Evolutionary conservation across 1,140 invertebrate species (phyloP).

Genomic region (Hetaerina americana): DNA sequence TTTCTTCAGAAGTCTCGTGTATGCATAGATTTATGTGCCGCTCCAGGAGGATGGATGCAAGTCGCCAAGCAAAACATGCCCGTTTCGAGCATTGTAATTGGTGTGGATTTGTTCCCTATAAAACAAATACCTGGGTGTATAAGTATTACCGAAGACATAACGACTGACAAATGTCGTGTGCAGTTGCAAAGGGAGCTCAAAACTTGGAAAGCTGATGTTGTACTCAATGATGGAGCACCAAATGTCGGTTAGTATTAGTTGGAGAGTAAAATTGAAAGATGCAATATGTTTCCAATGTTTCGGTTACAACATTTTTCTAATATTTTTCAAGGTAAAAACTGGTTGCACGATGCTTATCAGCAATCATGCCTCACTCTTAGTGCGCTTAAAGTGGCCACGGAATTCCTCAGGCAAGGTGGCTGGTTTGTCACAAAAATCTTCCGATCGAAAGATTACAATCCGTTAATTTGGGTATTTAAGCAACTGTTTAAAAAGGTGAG

Average conservation of each 20-base stretch:
- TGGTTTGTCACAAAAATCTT: constrained; percentile 99
- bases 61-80: constrained; percentile 98
- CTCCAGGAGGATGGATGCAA: constrained; percentile 99
- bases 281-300: constrained; percentile 4
- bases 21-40: constrained; percentile 95
- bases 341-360: constrained; percentile 94
- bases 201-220: constrained; percentile 92
- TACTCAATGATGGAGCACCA: constrained; percentile 95
- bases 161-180: constrained; percentile 77
- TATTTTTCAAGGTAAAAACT: constrained; percentile 49
- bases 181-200: constrained; percentile 73
- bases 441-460: constrained; percentile 93
- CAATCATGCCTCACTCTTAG: constrained; percentile 82
- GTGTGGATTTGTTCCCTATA: constrained; percentile 94
- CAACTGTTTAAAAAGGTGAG: constrained; percentile 80
- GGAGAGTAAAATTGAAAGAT: not conserved
- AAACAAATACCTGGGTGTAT: constrained; percentile 85
- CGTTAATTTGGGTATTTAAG: constrained; percentile 89
- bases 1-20: constrained; percentile 93
- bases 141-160: constrained; percentile 87
- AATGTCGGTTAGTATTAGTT: constrained; percentile 69
- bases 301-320: not conserved
- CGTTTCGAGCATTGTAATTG: constrained; percentile 84
- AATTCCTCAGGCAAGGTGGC: constrained; percentile 84
- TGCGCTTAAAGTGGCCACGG: constrained; percentile 83